Evolutionary conservation across 2,113 vertebrate species (phyloP), one percentile per base, ranked within the genome.

Genomic region (Notothenia coriiceps): DNA sequence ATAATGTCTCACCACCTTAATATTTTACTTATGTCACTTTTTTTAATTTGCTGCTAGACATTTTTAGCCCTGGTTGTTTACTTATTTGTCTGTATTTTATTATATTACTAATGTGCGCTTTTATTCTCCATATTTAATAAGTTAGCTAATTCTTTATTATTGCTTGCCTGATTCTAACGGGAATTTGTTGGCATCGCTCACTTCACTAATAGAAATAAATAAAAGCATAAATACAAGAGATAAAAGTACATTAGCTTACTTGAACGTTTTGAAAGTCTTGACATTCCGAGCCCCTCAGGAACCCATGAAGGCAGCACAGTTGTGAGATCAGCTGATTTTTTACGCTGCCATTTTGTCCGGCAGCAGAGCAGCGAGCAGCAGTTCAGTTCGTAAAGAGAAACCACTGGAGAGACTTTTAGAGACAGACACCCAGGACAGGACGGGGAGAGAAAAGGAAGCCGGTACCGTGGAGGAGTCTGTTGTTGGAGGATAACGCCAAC

Each of bases 341-440:
- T 72, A 93, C 91, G 93, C 94, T 95, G 93, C 95, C 95, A 96
- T 96, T 96, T 96, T 96, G 95, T 95, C 92, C 92, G 89, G 89
- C 70, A 49, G 79, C 70, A 49, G 79, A 86, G 85, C 22, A 84
- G 69, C 79, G 47, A 59, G 6, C 46, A 69, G 71, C 15, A 68
- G 69, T 76, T 49, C 85, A 80, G 88, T 80, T 66, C n/a, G 75
- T n/a, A 3, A 25, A 52, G 59, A 60, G 72, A 70, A 89, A 77
- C 89, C 86, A 43, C 83, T 51, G 86, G 78, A 25, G 76, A 87
- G 57, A 86, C 85, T 89, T 84, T 77, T 72, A 7, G 68, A 66
- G 55, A 63, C 84, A 51, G 65, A 40, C 7, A 40, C 35, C 5
- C 50, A 18, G 47, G 40, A 10, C 60, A 10, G 54, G 55, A 64